Evolutionary conservation across 2,888 invertebrate species (phyloP), one percentile per base, ranked within the genome.

Genomic region (Melinaea marsaeus): DNA sequence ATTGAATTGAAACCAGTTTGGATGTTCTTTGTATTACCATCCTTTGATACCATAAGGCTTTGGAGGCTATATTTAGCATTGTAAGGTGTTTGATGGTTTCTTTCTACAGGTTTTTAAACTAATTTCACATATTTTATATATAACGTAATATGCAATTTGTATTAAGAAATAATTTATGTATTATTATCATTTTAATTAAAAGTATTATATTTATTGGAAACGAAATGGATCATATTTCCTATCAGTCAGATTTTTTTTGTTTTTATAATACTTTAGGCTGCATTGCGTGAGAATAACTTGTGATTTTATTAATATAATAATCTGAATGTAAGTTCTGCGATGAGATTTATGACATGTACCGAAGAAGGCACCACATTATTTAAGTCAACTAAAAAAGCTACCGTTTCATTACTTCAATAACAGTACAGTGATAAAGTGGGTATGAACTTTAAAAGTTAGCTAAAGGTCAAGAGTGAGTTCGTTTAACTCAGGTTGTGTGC

Each of bases 391-490:
- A 22, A 37, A 57, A 47, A 54, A 32, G 22, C 68, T 68, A 66
- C 68, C 58, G 63, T 61, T 59, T 66, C 55, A 61, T 63, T 65
- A 63, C 57, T 65, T 61, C 61, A 60, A 60, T 68, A 68, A 64
- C 63, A 61, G 63, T 60, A 65, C 55, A 60, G 46, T 58, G 60
- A 66, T 65, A 60, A 60, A 63, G 67, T 68, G 62, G 45, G 63
- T 64, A 64, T 66, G 66, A 66, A 66, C 66, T 68, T 65, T 61
- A 60, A 60, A 68, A 62, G 62, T 65, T 64, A 64, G 66, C 71
- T 67, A 84, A 83, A 83, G 86, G 86, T 86, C 84, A 85, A 73
- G 69, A 68, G 67, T 69, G 79, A 79, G 86, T 81, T 86, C 86
- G 71, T 81, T 85, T 84, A 84, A 85, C 85, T 84, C 80, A 75